Evolutionary conservation across 2,888 invertebrate species (phyloP).

Genomic region (Drosophila mimica): DNA sequence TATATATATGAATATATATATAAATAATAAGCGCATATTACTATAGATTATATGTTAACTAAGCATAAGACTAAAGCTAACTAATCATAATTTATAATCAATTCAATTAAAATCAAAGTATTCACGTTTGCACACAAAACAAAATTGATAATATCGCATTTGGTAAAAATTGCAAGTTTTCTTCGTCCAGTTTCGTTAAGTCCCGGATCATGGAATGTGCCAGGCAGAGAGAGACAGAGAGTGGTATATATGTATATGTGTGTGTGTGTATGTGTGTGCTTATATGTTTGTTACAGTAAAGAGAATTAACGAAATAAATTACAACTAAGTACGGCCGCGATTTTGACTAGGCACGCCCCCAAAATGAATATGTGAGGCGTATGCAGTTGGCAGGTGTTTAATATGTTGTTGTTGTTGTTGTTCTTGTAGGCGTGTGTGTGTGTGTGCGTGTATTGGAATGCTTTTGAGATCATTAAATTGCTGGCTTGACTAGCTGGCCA

Average conservation of each 20-base stretch:
- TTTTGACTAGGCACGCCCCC: conserved; percentile 37
- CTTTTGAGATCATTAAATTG: conserved; percentile 57
- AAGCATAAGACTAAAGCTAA: conserved; percentile 64
- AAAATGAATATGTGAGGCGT: conserved; percentile 7
- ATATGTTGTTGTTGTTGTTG: background rate
- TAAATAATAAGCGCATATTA: conserved; percentile 65
- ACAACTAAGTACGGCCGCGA: conserved; percentile 13
- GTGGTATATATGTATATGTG: background rate
- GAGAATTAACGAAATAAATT: conserved; percentile 15
- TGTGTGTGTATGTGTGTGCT: conserved; percentile 1
- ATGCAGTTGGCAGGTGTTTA: conserved; percentile 18
- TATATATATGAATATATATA: conserved; percentile 24
- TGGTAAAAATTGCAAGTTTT: conserved; percentile 58
- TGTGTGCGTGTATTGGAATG: conserved; percentile 22
- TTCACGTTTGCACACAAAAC: conserved; percentile 63
- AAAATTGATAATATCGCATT: conserved; percentile 66
- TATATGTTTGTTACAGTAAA: conserved; percentile 1
- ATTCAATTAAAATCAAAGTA: conserved; percentile 66
- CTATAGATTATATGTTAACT: conserved; percentile 57
- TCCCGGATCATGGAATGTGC: conserved; percentile 38
- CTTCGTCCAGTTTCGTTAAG: conserved; percentile 40
- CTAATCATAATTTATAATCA: conserved; percentile 61
- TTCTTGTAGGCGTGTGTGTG: background rate
- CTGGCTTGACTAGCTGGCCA: conserved; percentile 51
- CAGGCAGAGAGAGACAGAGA: background rate